Conservation (phyloP, 2,888 invertebrate species). For the Phalangium opilio region DNA sequence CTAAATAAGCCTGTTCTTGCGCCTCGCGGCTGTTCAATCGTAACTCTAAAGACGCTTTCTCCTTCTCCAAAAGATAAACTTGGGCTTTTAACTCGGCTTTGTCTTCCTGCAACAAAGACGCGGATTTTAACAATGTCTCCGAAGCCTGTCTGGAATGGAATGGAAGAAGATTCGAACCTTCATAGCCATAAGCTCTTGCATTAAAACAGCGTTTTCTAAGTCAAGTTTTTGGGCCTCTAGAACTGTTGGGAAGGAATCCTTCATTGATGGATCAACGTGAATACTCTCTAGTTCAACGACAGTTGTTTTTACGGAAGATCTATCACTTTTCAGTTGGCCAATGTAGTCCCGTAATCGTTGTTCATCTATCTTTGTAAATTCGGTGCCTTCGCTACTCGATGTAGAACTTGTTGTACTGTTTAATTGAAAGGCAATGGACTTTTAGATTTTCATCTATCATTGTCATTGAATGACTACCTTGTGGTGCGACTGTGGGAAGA, state of each 20-base stretch:
- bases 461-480: no score
- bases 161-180: conserved; percentile 29
- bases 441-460: no score
- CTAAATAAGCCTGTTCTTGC: conserved; percentile 47
- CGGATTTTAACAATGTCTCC: no score
- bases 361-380: conserved; percentile 41
- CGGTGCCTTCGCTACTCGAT: conserved; percentile 29
- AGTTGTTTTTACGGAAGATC: conserved; percentile 52
- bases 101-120: conserved; percentile 40
- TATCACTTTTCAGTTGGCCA: conserved; percentile 57
- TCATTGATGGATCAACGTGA: conserved; percentile 35
- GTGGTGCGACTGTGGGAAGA: conserved; percentile 28
- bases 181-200: conserved; percentile 68
- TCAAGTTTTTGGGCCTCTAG: conserved; percentile 54
- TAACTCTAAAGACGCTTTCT: conserved; percentile 45
- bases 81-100: conserved; percentile 53
- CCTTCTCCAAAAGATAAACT: conserved; percentile 47
- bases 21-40: conserved; percentile 45
- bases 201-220: conserved; percentile 70
- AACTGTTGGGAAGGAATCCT: conserved; percentile 30
- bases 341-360: conserved; percentile 57
- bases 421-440: neutral
- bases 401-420: conserved; percentile 30
- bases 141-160: no score
- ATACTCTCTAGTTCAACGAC: conserved; percentile 50